Conservation (phyloP, 2,797 vertebrate genomes). For the Lagorchestes hirsutus region DNA sequence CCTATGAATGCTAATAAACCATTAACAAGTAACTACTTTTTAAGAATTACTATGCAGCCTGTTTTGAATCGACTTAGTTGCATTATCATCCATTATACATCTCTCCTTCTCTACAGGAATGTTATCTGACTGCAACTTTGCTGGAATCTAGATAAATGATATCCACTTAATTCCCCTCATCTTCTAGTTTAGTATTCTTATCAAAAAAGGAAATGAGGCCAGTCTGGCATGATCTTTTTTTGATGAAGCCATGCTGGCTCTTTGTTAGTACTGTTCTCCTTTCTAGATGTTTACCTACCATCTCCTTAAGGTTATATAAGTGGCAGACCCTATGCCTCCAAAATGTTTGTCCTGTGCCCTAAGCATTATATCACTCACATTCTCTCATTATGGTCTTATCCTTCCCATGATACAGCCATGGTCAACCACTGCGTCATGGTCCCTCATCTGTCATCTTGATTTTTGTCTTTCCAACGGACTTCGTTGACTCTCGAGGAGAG, state of each 20-base stretch:
- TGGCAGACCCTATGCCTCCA: neutral
- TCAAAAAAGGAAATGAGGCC: neutral
- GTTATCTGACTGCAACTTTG: neutral
- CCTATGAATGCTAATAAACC: neutral
- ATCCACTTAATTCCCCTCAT: neutral
- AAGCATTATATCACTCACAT: neutral
- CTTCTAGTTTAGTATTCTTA: neutral
- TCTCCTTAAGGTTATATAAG: neutral
- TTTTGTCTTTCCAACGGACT: neutral
- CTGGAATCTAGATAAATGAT: neutral
- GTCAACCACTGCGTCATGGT: neutral
- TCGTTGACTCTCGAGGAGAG: neutral
- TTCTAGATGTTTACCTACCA: neutral
- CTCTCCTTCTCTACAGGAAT: neutral
- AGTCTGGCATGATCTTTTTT: neutral
- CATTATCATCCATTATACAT: neutral
- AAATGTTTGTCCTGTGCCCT: neutral
- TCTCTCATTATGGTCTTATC: neutral
- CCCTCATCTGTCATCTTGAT: neutral
- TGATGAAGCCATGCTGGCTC: neutral
- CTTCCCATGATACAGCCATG: neutral
- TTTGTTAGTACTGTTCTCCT: neutral
- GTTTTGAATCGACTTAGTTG: neutral
- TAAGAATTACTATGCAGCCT: neutral
- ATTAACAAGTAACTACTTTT: neutral